Conservation (phyloP, 2,113 vertebrate genomes). For the Carlito syrichta region DNA sequence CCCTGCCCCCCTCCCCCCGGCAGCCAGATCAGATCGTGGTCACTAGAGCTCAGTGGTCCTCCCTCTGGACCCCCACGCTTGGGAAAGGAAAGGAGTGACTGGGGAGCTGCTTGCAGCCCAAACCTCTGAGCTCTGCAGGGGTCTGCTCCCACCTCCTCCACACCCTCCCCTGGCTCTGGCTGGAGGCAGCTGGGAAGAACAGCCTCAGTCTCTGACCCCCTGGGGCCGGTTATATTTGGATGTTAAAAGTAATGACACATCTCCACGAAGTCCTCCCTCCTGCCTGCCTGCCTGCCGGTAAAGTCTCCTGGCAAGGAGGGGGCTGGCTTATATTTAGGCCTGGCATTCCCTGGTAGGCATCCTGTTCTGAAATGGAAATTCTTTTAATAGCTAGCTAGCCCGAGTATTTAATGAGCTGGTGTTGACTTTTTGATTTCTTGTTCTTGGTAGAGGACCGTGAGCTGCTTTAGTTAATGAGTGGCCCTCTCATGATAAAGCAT, state of each 20-base stretch:
- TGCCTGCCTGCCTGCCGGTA: slow-evolving; percentile 17
- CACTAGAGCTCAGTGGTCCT: neutral
- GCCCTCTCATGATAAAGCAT: neutral
- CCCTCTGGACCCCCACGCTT: neutral
- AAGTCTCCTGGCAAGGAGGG: slow-evolving; percentile 68
- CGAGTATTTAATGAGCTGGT: slow-evolving; percentile 65
- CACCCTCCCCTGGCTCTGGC: neutral
- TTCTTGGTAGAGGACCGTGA: neutral
- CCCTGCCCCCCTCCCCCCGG: neutral
- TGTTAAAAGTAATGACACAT: slow-evolving; percentile 73
- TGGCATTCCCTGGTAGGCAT: slow-evolving; percentile 75
- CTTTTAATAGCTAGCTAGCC: slow-evolving; percentile 72
- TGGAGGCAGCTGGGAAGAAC: slow-evolving; percentile 48
- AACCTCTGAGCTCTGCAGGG: neutral
- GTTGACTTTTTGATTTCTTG: slow-evolving; percentile 68
- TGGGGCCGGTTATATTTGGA: slow-evolving; percentile 70
- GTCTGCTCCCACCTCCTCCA: neutral
- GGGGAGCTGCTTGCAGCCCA: neutral
- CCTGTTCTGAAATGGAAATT: slow-evolving; percentile 75
- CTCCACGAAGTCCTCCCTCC: slow-evolving; percentile 30
- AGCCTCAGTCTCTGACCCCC: slow-evolving; percentile 52
- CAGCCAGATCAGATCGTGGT: neutral
- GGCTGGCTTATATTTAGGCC: slow-evolving; percentile 73
- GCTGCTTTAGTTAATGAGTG: neutral
- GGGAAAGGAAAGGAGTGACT: neutral